These are phyloP conservation scores for Centropus unirufus DNA, from an alignment of 2,113 vertebrate species.

Conservation along the genomic window DNA sequence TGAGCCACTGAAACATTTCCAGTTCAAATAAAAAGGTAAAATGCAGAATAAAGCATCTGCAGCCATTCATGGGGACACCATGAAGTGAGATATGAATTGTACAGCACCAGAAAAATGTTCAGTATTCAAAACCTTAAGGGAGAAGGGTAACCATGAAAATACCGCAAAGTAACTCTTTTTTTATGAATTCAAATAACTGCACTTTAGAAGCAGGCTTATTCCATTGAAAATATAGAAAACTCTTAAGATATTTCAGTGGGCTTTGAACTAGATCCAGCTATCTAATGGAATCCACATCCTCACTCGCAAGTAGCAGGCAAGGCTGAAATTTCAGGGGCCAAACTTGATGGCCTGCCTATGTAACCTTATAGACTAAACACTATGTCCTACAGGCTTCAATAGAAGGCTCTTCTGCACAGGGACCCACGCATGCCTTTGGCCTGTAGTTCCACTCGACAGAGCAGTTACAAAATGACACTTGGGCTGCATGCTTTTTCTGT, in stretches of 20 bases:
- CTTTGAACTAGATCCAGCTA: neutral
- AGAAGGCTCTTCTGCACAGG: neutral
- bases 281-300: slow-evolving; percentile 33
- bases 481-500: neutral
- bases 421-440: neutral
- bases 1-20: slow-evolving; percentile 43
- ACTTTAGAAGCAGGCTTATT: slow-evolving; percentile 23
- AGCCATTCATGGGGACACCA: neutral
- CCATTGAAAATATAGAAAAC: slow-evolving; percentile 15
- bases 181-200: neutral
- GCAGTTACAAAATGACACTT: neutral
- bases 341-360: neutral
- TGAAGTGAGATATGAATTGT: slow-evolving; percentile 10
- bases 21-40: slow-evolving; percentile 65
- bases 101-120: neutral
- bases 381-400: neutral
- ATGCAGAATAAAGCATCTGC: slow-evolving; percentile 45
- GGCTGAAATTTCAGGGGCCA: neutral
- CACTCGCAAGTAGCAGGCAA: neutral
- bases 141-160: neutral
- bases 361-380: neutral
- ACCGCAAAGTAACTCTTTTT: neutral
- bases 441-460: neutral
- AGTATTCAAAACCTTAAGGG: neutral
- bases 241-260: neutral